Conservation (phyloP, 2,113 vertebrate species). For the Glareola pratincola region DNA sequence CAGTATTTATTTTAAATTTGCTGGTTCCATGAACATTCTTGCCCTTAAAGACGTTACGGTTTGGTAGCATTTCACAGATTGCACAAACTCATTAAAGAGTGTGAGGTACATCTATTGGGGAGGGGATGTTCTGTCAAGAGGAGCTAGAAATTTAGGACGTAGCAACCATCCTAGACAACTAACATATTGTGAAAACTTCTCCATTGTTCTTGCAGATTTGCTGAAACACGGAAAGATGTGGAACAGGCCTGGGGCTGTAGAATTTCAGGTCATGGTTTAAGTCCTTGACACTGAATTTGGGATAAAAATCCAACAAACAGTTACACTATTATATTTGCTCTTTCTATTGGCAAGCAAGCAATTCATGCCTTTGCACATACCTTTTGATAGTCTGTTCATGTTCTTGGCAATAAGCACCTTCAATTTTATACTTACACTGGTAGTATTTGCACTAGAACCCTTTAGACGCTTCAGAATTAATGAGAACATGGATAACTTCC, state of each 20-base stretch:
- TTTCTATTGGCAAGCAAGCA: background rate
- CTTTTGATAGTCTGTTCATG: background rate
- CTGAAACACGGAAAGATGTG: background rate
- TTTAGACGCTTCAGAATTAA: conserved; percentile 31
- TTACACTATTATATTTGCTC: background rate
- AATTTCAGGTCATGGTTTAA: background rate
- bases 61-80: background rate
- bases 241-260: background rate
- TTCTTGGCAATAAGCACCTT: conserved; percentile 1
- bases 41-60: background rate
- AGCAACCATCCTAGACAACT: background rate
- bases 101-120: background rate
- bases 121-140: background rate
- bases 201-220: background rate
- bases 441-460: background rate
- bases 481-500: background rate
- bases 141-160: background rate
- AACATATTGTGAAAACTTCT: background rate
- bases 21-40: background rate
- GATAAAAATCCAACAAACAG: background rate
- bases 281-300: background rate
- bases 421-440: background rate
- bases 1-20: background rate
- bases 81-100: background rate
- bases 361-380: background rate